Conservation (phyloP, 2,113 vertebrate genomes). For the Glareola pratincola region DNA sequence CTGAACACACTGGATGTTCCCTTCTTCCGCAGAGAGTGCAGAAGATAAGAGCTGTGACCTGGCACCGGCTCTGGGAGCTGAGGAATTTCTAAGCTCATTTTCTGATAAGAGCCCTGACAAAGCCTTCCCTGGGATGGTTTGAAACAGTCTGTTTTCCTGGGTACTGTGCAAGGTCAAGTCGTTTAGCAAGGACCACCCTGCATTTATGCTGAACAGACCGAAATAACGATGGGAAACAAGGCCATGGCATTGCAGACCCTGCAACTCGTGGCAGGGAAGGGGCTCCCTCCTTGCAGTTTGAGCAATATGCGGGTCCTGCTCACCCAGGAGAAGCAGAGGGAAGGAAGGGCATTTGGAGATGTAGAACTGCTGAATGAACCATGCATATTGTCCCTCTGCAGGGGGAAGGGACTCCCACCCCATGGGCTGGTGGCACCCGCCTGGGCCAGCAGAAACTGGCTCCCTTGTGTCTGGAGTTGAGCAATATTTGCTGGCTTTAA, state of each 20-base stretch:
- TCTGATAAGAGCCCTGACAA: slow-evolving; percentile 17
- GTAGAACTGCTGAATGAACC: background rate
- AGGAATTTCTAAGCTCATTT: slow-evolving; percentile 42
- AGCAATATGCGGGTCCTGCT: background rate
- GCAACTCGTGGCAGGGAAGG: fast-evolving
- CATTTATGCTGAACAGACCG: fast-evolving
- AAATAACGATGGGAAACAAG: background rate
- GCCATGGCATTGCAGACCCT: background rate
- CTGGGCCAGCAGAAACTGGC: background rate
- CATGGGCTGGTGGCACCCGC: background rate
- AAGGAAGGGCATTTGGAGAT: background rate
- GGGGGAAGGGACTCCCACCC: background rate
- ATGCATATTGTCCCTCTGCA: background rate
- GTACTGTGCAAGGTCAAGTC: background rate
- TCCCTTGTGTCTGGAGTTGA: background rate
- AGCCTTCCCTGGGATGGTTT: background rate
- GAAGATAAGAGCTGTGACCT: slow-evolving; percentile 31
- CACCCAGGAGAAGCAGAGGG: background rate
- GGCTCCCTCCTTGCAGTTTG: background rate
- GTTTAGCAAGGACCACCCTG: background rate
- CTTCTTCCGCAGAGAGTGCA: background rate
- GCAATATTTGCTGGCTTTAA: background rate
- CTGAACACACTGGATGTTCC: slow-evolving; percentile 42
- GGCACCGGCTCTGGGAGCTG: background rate
- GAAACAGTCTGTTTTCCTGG: background rate